A percentile compares a stretch with the other conserved stretches of the same genome.
These are phyloP conservation scores for Dendronephthya gigantea DNA, from an alignment of 64 coral and sea anemone genomes.

Conservation along the genomic window DNA sequence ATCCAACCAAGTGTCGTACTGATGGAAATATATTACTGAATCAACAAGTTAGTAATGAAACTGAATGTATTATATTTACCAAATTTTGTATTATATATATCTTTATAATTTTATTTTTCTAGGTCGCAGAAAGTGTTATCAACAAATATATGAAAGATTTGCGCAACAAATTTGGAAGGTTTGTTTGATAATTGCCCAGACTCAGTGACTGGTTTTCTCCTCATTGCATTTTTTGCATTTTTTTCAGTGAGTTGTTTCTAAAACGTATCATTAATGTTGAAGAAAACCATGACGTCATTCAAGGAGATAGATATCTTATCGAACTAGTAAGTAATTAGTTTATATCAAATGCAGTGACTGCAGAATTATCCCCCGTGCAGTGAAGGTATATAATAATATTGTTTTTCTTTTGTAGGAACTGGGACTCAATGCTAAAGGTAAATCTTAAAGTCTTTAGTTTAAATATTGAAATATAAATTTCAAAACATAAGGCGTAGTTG, in stretches of 20 bases:
- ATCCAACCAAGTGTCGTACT: slow-evolving; percentile 51
- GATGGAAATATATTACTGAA: slow-evolving; percentile 77
- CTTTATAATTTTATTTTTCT: background rate
- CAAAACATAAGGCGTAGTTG: no score
- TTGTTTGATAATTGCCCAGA: background rate
- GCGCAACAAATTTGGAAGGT: slow-evolving; percentile 38
- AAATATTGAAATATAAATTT: background rate
- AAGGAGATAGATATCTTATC: slow-evolving; percentile 82
- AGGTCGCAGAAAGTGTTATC: slow-evolving; percentile 68
- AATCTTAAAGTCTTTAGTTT: background rate
- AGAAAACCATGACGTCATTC: slow-evolving; percentile 92
- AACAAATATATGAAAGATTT: slow-evolving; percentile 56
- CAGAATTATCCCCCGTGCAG: no score
- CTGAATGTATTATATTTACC: no score
- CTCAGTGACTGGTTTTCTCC: no score
- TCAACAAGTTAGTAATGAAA: slow-evolving; percentile 26
- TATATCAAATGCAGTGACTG: no score
- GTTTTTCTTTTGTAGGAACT: slow-evolving; percentile 44
- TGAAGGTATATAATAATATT: background rate
- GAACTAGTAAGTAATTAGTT: slow-evolving; percentile 75
- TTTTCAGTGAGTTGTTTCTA: slow-evolving; percentile 52
- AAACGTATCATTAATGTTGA: slow-evolving; percentile 67
- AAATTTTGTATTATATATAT: no score
- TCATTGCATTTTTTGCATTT: background rate
- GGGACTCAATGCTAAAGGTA: slow-evolving; percentile 42